A percentile compares a stretch with the other conserved stretches of the same genome.
Evolutionary conservation across 2,113 vertebrate genomes (phyloP).

Genomic region (Amia ocellicauda): DNA sequence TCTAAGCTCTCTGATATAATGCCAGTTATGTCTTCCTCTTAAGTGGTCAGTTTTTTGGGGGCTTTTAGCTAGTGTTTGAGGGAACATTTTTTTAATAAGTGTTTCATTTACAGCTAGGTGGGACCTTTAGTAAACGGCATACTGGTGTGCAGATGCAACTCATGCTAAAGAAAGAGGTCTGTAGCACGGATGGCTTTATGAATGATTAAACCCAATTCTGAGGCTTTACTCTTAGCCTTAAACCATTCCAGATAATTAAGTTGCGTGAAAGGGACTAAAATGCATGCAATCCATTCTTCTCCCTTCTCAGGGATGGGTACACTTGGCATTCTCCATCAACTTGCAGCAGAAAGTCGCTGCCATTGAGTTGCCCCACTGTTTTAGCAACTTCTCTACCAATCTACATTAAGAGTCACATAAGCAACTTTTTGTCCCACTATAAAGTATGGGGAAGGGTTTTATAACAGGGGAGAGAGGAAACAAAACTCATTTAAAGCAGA

Average conservation of each 20-base stretch:
- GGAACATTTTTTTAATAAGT: slow-evolving; percentile 32
- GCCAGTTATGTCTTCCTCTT: too few relatives aligned
- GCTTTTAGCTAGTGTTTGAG: background rate
- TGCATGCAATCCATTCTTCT: background rate
- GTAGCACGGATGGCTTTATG: slow-evolving; percentile 22
- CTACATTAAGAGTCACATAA: too few relatives aligned
- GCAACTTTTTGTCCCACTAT: too few relatives aligned
- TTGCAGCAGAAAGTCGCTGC: background rate
- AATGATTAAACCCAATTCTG: slow-evolving; percentile 34
- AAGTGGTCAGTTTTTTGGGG: background rate
- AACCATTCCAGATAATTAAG: background rate
- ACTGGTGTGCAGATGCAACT: background rate
- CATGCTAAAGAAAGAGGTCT: background rate
- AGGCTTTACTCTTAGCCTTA: background rate
- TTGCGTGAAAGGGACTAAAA: background rate
- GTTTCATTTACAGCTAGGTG: slow-evolving; percentile 27
- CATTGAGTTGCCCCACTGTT: too few relatives aligned
- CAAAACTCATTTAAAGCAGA: too few relatives aligned
- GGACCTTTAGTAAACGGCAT: slow-evolving; percentile 26
- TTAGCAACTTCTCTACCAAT: too few relatives aligned
- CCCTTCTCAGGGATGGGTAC: background rate
- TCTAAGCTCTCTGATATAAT: too few relatives aligned
- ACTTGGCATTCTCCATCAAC: background rate
- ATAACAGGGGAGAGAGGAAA: slow-evolving; percentile 3
- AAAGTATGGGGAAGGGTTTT: background rate